These are phyloP conservation scores for Leucosticte australis DNA, from an alignment of 2,113 vertebrate species.

Conservation along the genomic window DNA sequence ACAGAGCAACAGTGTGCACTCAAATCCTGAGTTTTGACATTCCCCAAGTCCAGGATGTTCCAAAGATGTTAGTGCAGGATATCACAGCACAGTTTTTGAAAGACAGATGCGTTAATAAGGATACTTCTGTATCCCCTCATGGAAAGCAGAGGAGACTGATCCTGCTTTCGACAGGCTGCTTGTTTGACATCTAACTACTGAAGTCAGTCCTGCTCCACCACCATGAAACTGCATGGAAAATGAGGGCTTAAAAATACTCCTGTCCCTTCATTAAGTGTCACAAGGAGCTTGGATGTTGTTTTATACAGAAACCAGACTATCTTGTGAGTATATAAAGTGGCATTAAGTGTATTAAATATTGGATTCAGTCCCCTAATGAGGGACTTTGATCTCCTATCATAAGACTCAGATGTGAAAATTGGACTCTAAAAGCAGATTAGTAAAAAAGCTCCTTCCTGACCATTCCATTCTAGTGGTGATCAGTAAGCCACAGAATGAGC, in stretches of 20 bases:
- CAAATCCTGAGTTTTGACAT: not conserved
- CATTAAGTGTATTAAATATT: conserved; percentile 16
- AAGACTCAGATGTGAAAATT: conserved; percentile 11
- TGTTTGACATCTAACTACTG: not conserved
- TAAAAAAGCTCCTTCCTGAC: not conserved
- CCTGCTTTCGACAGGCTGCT: not conserved
- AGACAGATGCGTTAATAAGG: not conserved
- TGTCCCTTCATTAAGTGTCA: not conserved
- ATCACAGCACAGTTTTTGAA: not conserved
- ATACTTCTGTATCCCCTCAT: not conserved
- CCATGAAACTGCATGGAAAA: not conserved
- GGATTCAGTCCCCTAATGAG: conserved; percentile 11
- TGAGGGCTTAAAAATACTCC: not conserved
- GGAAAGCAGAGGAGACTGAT: not conserved
- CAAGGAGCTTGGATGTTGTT: not conserved
- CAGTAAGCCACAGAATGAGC: not conserved
- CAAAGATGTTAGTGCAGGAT: not conserved
- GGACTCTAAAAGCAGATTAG: conserved; percentile 12
- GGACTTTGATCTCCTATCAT: conserved; percentile 38
- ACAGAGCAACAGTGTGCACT: not conserved
- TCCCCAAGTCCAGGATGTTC: not conserved
- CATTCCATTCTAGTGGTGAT: not conserved
- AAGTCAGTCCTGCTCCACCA: not conserved
- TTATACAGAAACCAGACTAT: not conserved
- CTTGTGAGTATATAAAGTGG: not conserved